Evolutionary conservation across 2,888 invertebrate species (phyloP), one percentile per base, ranked within the genome.

Genomic region (Tenthredo notha): DNA sequence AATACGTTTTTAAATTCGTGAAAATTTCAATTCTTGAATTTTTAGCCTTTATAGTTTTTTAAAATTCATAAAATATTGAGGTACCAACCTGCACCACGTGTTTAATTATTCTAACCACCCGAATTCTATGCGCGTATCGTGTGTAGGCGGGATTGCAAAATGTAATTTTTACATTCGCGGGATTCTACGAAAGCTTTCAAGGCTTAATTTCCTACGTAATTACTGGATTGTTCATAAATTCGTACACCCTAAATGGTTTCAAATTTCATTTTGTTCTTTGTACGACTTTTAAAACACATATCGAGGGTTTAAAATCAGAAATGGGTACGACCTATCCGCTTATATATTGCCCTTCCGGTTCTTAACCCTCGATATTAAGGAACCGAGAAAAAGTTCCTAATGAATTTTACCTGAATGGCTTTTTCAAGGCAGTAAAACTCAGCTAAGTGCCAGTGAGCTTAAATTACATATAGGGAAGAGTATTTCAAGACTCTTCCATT

Each of bases 351-450:
- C 54, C 54, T 54, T 54, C 54, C 54, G 54, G n/a, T 54, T 54
- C 54, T 54, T 54, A 54, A 54, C 54, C 54, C 54, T 54, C 54
- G 54, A 54, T n/a, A n/a, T 54, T n/a, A 54, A n/a, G 54, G 54
- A 54, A n/a, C 54, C n/a, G n/a, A 7, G 6, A 54, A 54, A 50
- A 54, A 54, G 54, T 54, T 54, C n/a, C n/a, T 54, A 54, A 54
- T 54, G n/a, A 54, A 54, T 54, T 54, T 54, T 54, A 54, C 54
- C n/a, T 54, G 18, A 54, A 54, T 54, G 54, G 54, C n/a, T 54
- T 54, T 54, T 54, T 6, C 7, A 7, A 54, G 54, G 54, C 54
- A 54, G 54, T 54, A 54, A n/a, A 54, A 54, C n/a, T 54, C 54
- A n/a, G 54, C 54, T 54, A 54, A 54, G 54, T 54, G n/a, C 54